A percentile compares a stretch with the other conserved stretches of the same genome.
phyloP scores from a whole-genome alignment of 2,888 invertebrate genomes.

The Drosophila emarginata region DNA sequence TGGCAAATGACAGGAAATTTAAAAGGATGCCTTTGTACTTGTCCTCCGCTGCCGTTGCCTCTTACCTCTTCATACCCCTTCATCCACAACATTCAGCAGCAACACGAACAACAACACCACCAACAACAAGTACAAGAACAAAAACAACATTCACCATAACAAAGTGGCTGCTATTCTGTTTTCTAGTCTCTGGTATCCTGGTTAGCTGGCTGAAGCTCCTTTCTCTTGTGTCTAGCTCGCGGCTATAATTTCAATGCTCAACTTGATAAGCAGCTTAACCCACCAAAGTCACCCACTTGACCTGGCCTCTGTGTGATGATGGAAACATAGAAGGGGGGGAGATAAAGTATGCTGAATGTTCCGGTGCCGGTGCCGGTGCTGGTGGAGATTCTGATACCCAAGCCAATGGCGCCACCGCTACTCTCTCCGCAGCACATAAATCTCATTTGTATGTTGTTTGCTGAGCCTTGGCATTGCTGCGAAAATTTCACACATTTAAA shows the following conservation, averaged over 20 bases:
- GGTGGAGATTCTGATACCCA: neutral
- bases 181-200: conserved; percentile 34
- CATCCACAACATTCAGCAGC: conserved; percentile 15
- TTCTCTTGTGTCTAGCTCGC: conserved; percentile 72
- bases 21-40: conserved; percentile 78
- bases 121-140: conserved; percentile 36
- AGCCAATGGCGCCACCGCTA: neutral
- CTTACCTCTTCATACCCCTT: conserved; percentile 7
- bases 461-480: conserved; percentile 56
- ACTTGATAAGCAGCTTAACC: conserved; percentile 78
- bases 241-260: conserved; percentile 78
- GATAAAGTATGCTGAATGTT: neutral
- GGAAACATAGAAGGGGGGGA: too few species aligned
- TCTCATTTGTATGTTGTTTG: conserved; percentile 45
- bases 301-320: conserved; percentile 28
- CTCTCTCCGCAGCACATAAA: neutral
- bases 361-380: neutral
- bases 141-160: conserved; percentile 58
- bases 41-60: conserved; percentile 50
- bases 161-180: conserved; percentile 55
- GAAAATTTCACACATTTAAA: conserved; percentile 69
- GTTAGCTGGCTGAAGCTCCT: conserved; percentile 19
- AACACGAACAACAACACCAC: conserved; percentile 32
- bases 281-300: conserved; percentile 55
- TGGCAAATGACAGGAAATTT: conserved; percentile 78